Conservation (phyloP, 2,888 invertebrate genomes). For the Macaria liturata region DNA sequence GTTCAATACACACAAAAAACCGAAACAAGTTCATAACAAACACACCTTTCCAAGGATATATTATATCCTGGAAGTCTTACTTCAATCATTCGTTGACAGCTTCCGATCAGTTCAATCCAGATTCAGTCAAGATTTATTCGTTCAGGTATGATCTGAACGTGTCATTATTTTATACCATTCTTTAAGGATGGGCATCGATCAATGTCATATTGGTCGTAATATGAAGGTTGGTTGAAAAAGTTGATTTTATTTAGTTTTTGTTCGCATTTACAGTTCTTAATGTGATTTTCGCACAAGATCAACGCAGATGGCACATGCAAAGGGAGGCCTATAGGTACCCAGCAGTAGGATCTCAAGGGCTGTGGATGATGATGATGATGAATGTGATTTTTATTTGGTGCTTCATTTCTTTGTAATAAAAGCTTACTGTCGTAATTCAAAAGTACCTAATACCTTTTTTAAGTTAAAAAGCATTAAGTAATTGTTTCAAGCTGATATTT, state of each 20-base stretch:
- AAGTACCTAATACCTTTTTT: too few relatives aligned
- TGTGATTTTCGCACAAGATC: too few relatives aligned
- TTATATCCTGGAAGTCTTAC: constrained; percentile 30
- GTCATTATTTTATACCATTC: constrained; percentile 45
- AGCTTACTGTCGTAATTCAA: too few relatives aligned
- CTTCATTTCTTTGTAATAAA: neutral
- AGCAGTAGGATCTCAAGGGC: too few relatives aligned
- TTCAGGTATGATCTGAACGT: constrained; percentile 33
- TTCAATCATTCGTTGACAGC: constrained; percentile 36
- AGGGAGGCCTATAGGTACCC: too few relatives aligned
- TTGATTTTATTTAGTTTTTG: constrained; percentile 24
- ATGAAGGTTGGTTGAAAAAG: constrained; percentile 24
- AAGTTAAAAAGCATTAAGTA: too few relatives aligned
- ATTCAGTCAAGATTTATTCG: constrained; percentile 35
- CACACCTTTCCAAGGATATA: constrained; percentile 17
- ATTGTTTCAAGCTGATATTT: too few relatives aligned
- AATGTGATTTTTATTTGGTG: constrained; percentile 6
- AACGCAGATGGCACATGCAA: too few relatives aligned
- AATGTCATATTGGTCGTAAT: constrained; percentile 43
- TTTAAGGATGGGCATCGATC: constrained; percentile 45
- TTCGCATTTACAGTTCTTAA: constrained; percentile 6
- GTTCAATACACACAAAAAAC: constrained; percentile 13
- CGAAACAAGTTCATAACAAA: constrained; percentile 17
- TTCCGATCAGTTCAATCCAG: constrained; percentile 37
- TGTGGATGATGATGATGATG: too few relatives aligned